These are phyloP conservation scores for Manis crassicaudata DNA, from an alignment of 2,797 vertebrate genomes.

Conservation along the genomic window DNA sequence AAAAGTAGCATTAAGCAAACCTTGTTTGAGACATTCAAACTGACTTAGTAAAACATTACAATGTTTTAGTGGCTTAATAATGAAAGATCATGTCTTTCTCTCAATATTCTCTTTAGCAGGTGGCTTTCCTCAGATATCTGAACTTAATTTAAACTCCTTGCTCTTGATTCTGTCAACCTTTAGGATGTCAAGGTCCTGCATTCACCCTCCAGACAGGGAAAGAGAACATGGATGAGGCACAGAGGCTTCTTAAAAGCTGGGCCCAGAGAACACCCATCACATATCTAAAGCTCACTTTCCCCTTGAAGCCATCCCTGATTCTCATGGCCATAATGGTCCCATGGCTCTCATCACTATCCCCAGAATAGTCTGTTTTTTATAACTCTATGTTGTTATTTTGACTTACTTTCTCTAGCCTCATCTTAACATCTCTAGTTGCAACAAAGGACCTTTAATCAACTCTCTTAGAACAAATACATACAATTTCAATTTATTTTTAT, in stretches of 20 bases:
- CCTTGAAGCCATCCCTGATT: background rate
- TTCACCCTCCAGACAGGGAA: background rate
- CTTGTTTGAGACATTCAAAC: background rate
- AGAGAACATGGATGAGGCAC: background rate
- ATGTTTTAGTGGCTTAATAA: background rate
- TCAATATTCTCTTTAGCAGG: background rate
- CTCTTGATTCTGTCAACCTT: background rate
- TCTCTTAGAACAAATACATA: background rate
- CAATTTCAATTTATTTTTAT: background rate
- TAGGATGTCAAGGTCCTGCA: background rate
- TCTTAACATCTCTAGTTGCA: background rate
- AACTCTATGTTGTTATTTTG: background rate
- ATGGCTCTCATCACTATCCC: background rate
- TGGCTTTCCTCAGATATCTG: background rate
- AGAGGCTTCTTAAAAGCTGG: background rate
- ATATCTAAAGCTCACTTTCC: background rate
- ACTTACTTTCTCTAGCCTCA: background rate
- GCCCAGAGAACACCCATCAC: accelerated
- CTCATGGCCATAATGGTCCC: accelerated
- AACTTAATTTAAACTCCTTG: background rate
- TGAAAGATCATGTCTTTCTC: background rate
- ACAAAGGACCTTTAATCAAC: background rate
- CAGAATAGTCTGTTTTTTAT: background rate
- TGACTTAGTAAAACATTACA: background rate
- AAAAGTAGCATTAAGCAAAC: background rate